phyloP scores from a whole-genome alignment of 2,888 invertebrate genomes.

The Thecophora atra region DNA sequence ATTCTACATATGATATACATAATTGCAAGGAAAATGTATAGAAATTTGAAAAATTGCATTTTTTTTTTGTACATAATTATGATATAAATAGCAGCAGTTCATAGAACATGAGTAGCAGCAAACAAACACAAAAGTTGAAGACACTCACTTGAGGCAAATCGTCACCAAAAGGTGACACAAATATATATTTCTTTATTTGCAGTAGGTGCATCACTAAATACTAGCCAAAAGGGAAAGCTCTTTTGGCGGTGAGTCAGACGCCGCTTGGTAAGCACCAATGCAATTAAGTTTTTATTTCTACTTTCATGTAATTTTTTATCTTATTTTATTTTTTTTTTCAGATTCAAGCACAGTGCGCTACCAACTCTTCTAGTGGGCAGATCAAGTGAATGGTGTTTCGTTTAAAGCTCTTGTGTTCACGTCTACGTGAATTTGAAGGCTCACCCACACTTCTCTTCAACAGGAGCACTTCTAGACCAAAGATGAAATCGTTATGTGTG shows the following conservation, averaged over 20 bases:
- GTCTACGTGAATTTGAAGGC: conserved; percentile 21
- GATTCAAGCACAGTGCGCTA: conserved; percentile 8
- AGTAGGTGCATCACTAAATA: neutral
- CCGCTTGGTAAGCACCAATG: neutral
- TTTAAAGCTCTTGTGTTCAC: neutral
- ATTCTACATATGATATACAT: no score
- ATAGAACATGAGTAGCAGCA: no score
- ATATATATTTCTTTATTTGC: no score
- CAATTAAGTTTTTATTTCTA: neutral
- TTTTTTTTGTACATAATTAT: no score
- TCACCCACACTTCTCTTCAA: neutral
- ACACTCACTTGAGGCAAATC: no score
- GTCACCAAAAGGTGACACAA: no score
- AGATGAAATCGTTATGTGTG: conserved; percentile 39
- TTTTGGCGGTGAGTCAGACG: neutral
- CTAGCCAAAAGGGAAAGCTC: no score
- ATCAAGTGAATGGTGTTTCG: conserved; percentile 15
- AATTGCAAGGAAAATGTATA: no score
- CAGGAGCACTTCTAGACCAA: conserved; percentile 15
- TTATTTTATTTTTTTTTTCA: neutral
- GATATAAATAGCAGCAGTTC: no score
- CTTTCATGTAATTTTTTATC: neutral
- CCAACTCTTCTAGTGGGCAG: neutral
- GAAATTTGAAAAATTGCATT: no score
- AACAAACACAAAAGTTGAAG: no score